Conservation (phyloP, 2,888 invertebrate species). For the Eremobia ochroleuca region DNA sequence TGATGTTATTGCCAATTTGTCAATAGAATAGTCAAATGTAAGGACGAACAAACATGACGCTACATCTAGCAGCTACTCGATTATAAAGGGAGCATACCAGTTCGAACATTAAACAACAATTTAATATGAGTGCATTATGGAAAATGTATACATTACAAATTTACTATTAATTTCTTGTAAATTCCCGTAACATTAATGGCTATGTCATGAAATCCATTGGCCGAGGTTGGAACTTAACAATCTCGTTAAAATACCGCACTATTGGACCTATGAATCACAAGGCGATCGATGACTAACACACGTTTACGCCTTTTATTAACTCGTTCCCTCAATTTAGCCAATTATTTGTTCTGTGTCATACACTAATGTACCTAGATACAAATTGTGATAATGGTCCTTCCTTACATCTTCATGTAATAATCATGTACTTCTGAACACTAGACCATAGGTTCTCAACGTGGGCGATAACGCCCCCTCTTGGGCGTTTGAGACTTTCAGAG, state of each 20-base stretch:
- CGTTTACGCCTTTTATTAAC: conserved; percentile 59
- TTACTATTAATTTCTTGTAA: conserved; percentile 48
- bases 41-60: not conserved
- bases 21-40: not conserved
- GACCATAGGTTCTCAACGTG: too few species aligned
- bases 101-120: not conserved
- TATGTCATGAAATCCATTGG: conserved; percentile 43
- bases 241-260: conserved; percentile 61
- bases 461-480: too few species aligned
- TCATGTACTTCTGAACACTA: not conserved
- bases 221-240: conserved; percentile 45
- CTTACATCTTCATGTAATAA: conserved; percentile 9
- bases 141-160: conserved; percentile 40
- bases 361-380: conserved; percentile 15
- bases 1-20: conserved; percentile 23
- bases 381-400: conserved; percentile 40
- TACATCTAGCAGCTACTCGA: not conserved
- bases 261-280: conserved; percentile 68
- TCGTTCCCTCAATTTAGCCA: conserved; percentile 58
- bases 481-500: too few species aligned
- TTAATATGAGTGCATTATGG: conserved; percentile 1
- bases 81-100: not conserved
- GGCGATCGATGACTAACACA: conserved; percentile 68
- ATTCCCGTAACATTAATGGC: conserved; percentile 40
- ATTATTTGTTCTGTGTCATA: conserved; percentile 54